Base-by-base conservation (phyloP, 2,113 vertebrate species). In the Helogale parvula region DNA sequence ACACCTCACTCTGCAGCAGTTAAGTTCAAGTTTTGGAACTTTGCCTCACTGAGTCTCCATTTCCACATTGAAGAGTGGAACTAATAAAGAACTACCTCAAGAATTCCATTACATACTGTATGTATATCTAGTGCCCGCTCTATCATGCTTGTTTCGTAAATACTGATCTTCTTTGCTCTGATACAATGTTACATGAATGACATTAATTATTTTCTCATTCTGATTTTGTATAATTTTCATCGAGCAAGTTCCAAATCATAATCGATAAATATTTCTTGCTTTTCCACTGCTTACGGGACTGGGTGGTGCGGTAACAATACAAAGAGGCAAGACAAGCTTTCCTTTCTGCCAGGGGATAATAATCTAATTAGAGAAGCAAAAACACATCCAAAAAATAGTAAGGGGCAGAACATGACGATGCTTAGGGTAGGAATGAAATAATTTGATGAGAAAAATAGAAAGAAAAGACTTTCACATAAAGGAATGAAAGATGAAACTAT, bases 391-490 rank as follows among this genome's bases (percentile, higher is more conserved):
- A 41, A 89, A 89, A 29, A 25, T 5, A 74, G 9, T 83, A 72
- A n/a, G 47, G 52, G 29, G 19, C 3, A 85, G 33, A 76, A 41
- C 2, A 79, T 38, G 33, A 27, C 14, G 31, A 23, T 41, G 5
- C 19, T 82, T 87, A 79, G 77, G 83, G 74, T 76, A 66, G 6
- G 25, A 68, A 60, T 66, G 35, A 96, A 97, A 79, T 68, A 54
- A 89, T 72, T 92, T 16, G 35, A 9, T 76, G 35, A 77, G 50
- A 88, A 91, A 83, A 90, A 94, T 21, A 41, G 71, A 88, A 97
- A 77, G 29, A 47, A 68, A 90, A 94, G 25, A 23, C 8, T 90
- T 86, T 45, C 31, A 29, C 11, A 16, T 27, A 45, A 91, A 93
- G 14, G 33, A 96, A 35, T 74, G 66, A 87, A n/a, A 66, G 7